Conservation (phyloP, 2,797 vertebrate genomes). For the Synanceia verrucosa region DNA sequence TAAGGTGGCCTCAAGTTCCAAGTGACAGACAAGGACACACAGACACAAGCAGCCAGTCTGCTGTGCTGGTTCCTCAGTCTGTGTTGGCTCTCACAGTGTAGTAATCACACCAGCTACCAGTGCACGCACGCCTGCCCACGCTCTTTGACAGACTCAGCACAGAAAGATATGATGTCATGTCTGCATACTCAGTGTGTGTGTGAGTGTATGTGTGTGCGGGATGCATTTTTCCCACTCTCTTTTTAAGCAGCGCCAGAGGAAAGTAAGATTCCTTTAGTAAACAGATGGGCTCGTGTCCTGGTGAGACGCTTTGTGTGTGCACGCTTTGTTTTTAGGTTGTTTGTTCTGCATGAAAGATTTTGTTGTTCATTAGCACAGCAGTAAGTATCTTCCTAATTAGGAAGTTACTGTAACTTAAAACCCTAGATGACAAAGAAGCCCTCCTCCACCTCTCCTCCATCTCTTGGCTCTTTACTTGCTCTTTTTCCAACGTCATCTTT, state of each 20-base stretch:
- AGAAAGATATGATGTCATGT: constrained; percentile 76
- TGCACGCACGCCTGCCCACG: constrained; percentile 61
- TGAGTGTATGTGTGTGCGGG: constrained; percentile 40
- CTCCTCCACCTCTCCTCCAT: too few relatives aligned
- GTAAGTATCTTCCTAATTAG: constrained; percentile 70
- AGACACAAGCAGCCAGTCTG: constrained; percentile 23
- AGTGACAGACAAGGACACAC: constrained; percentile 60
- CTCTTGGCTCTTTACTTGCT: background rate
- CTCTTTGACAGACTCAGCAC: constrained; percentile 56
- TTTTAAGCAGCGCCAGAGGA: constrained; percentile 41
- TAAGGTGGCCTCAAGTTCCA: constrained; percentile 46
- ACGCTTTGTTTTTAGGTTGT: constrained; percentile 58
- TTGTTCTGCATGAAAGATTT: constrained; percentile 71
- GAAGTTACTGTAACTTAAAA: constrained; percentile 61
- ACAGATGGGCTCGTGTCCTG: constrained; percentile 73
- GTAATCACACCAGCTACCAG: constrained; percentile 56
- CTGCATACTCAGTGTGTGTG: constrained; percentile 54
- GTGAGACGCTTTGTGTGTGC: constrained; percentile 38
- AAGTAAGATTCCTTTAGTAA: constrained; percentile 51
- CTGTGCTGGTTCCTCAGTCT: constrained; percentile 33
- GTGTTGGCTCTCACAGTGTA: constrained; percentile 47
- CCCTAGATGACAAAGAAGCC: constrained; percentile 25
- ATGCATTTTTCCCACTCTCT: constrained; percentile 25
- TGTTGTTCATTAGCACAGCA: constrained; percentile 66
- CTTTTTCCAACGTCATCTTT: background rate